These are phyloP conservation scores for Hypocryptadius cinnamomeus DNA, from an alignment of 2,113 vertebrate genomes.

Conservation along the genomic window DNA sequence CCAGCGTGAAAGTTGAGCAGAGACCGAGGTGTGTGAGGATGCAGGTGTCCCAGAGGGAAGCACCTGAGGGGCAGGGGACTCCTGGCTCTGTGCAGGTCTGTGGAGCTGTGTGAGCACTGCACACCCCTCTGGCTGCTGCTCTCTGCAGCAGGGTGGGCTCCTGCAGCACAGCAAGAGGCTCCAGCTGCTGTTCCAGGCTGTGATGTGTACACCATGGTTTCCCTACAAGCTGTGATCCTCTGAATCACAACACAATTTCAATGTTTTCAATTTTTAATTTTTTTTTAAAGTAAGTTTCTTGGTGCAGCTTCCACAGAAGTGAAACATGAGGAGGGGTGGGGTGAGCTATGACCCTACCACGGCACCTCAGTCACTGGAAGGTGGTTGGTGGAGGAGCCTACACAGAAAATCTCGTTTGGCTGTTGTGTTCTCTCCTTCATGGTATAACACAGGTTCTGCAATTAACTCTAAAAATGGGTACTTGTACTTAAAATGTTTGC, in stretches of 20 bases:
- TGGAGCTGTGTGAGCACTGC: background rate
- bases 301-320: background rate
- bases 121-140: background rate
- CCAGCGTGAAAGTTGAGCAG: accelerated
- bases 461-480: background rate
- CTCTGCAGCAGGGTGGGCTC: background rate
- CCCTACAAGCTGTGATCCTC: background rate
- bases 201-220: accelerated
- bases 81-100: background rate
- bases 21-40: accelerated
- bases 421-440: background rate
- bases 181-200: accelerated
- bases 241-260: background rate
- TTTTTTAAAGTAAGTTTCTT: background rate
- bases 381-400: background rate
- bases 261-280: background rate
- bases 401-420: background rate
- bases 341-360: background rate
- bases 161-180: background rate
- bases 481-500: background rate
- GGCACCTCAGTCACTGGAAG: accelerated
- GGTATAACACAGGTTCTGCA: background rate
- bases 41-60: background rate
- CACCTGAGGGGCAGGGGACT: accelerated
- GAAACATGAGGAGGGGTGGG: accelerated